Evolutionary conservation across 1,140 invertebrate species (phyloP).

Genomic region (Maniola jurtina): DNA sequence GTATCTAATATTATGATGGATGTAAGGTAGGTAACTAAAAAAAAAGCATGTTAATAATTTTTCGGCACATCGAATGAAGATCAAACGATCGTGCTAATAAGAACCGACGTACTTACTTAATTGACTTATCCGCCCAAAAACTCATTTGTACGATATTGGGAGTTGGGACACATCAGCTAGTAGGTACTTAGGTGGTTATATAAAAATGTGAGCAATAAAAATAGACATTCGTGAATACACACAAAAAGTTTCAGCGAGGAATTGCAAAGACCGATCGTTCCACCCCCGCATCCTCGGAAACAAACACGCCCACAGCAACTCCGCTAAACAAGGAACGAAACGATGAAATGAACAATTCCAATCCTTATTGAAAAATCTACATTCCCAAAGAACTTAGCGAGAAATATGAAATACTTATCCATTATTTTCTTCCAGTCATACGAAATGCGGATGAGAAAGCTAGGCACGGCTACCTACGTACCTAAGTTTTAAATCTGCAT

Average conservation of each 20-base stretch:
- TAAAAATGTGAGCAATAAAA: not conserved
- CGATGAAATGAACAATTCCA: conserved; percentile 7
- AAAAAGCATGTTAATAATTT: no score
- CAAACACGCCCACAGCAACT: conserved; percentile 9
- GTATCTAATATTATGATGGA: no score
- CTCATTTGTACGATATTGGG: no score
- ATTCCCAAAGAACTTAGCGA: not conserved
- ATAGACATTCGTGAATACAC: not conserved
- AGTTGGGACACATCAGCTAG: no score
- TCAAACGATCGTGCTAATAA: no score
- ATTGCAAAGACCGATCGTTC: not conserved
- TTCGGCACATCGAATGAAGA: no score
- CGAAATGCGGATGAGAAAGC: not conserved
- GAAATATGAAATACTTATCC: conserved; percentile 4
- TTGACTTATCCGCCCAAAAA: no score
- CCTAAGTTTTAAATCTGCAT: no score
- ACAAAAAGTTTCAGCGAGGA: not conserved
- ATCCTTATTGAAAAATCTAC: conserved; percentile 11
- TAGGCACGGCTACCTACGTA: not conserved
- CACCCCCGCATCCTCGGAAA: conserved; percentile 9
- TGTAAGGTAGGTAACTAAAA: no score
- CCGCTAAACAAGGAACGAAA: conserved; percentile 11
- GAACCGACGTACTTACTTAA: no score
- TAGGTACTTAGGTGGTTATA: no score
- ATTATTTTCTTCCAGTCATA: not conserved